A percentile compares a stretch with the other conserved stretches of the same genome.
phyloP scores from a whole-genome alignment of 2,797 vertebrate genomes.

The Acrossocheilus fasciatus region DNA sequence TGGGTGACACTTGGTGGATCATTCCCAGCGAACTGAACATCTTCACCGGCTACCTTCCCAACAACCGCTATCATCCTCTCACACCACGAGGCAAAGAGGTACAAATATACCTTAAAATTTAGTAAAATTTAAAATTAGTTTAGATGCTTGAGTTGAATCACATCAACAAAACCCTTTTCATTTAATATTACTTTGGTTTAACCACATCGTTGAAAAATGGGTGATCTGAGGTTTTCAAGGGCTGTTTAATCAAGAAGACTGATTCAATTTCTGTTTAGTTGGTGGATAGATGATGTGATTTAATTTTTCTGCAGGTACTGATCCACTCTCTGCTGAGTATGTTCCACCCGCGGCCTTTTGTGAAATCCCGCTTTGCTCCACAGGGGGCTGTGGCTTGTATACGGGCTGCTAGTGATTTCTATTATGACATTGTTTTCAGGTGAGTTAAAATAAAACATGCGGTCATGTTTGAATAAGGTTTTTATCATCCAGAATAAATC shows the following conservation, averaged over 20 bases:
- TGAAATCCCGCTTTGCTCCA: slow-evolving; percentile 93
- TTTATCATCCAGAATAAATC: not conserved
- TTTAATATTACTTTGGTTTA: not conserved
- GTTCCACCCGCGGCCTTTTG: slow-evolving; percentile 94
- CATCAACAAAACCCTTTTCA: not conserved
- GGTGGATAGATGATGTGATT: not conserved
- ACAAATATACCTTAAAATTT: slow-evolving; percentile 8
- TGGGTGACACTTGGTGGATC: slow-evolving; percentile 94
- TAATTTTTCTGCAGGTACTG: slow-evolving; percentile 77
- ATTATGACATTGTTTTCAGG: slow-evolving; percentile 93
- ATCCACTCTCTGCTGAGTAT: slow-evolving; percentile 92
- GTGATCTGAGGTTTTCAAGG: not conserved
- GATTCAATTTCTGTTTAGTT: not conserved
- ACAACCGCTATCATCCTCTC: slow-evolving; percentile 95
- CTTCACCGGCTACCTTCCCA: slow-evolving; percentile 95
- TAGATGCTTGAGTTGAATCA: not conserved
- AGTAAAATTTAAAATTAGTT: not conserved
- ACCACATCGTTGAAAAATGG: not conserved
- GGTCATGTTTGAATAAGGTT: slow-evolving; percentile 1
- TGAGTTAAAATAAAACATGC: slow-evolving; percentile 65
- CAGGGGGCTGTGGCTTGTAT: slow-evolving; percentile 93
- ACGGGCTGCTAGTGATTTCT: slow-evolving; percentile 88
- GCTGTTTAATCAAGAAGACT: not conserved
- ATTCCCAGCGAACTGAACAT: slow-evolving; percentile 94
- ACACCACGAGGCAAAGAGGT: slow-evolving; percentile 96